These are phyloP conservation scores for Scrobipalpa atriplicella DNA, from an alignment of 2,888 invertebrate species.

Conservation along the genomic window DNA sequence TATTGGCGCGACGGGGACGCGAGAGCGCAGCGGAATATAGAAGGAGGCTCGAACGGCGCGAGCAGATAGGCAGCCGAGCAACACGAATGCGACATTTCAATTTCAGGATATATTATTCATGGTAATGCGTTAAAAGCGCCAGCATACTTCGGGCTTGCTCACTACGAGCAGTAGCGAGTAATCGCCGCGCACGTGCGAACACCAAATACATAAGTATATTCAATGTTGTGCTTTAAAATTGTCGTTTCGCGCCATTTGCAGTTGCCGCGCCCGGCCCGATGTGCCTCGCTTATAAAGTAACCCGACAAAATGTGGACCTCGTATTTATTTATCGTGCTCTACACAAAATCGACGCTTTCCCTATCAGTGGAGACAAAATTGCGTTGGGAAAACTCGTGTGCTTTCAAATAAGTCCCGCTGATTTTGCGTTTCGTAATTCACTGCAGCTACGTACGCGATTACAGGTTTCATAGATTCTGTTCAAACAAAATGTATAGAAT, in stretches of 20 bases:
- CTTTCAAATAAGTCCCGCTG: conserved; percentile 22
- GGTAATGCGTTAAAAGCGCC: conserved; percentile 81
- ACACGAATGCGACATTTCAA: conserved; percentile 81
- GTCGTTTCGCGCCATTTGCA: conserved; percentile 79
- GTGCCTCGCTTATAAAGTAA: conserved; percentile 76
- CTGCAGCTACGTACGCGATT: not conserved
- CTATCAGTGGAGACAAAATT: conserved; percentile 51
- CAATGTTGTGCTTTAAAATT: conserved; percentile 79
- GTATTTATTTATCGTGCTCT: conserved; percentile 64
- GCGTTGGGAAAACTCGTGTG: conserved; percentile 36
- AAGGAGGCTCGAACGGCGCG: conserved; percentile 57
- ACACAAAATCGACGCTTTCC: conserved; percentile 55
- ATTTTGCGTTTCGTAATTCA: conserved; percentile 27
- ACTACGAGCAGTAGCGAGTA: conserved; percentile 65
- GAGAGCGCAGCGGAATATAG: conserved; percentile 65
- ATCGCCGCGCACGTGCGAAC: conserved; percentile 74
- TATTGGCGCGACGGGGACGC: conserved; percentile 60
- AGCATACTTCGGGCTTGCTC: conserved; percentile 60
- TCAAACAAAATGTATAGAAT: conserved; percentile 62
- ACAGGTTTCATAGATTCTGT: conserved; percentile 27
- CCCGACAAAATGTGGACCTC: conserved; percentile 61
- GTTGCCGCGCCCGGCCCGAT: conserved; percentile 62
- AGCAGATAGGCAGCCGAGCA: conserved; percentile 73
- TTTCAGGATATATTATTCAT: conserved; percentile 82
- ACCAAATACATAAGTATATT: conserved; percentile 69